These are phyloP conservation scores for Rallus limicola DNA, from an alignment of 2,113 vertebrate species.

Conservation along the genomic window DNA sequence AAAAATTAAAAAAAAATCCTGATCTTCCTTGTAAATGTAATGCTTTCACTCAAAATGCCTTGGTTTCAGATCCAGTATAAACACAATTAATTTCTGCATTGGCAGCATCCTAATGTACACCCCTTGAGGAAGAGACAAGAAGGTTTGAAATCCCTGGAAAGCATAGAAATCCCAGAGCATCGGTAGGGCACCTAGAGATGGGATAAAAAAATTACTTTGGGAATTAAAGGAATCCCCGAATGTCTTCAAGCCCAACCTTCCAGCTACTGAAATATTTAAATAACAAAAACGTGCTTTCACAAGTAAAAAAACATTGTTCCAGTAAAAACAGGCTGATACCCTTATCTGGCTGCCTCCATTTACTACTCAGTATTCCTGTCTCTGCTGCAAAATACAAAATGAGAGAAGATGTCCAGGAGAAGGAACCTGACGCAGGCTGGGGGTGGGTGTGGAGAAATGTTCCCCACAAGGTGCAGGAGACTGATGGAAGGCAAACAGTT, in stretches of 20 bases:
- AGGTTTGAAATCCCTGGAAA: not conserved
- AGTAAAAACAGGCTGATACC: not conserved
- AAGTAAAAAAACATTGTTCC: not conserved
- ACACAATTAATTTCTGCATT: not conserved
- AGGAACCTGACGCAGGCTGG: too few species aligned
- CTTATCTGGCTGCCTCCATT: not conserved
- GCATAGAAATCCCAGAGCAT: not conserved
- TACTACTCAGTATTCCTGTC: not conserved
- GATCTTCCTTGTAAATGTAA: not conserved
- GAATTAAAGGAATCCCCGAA: not conserved
- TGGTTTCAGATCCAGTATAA: not conserved
- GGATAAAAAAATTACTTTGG: not conserved
- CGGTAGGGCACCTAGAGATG: not conserved
- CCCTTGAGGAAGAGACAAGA: not conserved
- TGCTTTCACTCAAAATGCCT: not conserved
- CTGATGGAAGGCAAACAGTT: not conserved
- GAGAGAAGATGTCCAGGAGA: too few species aligned
- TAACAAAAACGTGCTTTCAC: not conserved
- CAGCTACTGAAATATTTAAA: not conserved
- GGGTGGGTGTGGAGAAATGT: too few species aligned
- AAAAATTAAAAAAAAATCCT: not conserved
- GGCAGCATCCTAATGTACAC: not conserved
- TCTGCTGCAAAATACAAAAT: not conserved
- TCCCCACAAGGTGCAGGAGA: not conserved
- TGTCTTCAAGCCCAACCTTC: not conserved